Conservation (phyloP, 1,140 invertebrate species). For the Bradynema listronoti region DNA sequence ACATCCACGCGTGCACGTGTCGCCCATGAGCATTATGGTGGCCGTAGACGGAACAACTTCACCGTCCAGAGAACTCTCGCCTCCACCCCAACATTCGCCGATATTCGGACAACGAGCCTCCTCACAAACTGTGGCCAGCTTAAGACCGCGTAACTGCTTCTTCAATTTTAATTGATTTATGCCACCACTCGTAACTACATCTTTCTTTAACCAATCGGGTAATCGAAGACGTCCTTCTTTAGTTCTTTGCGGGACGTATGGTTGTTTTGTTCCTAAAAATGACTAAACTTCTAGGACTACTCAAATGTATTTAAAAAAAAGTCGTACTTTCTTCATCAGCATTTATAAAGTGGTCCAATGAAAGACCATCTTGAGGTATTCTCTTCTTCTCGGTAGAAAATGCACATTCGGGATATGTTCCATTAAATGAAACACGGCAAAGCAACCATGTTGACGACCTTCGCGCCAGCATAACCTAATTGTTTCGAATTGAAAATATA, state of each 20-base stretch:
- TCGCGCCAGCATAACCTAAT: too few relatives aligned
- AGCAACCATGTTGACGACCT: too few relatives aligned
- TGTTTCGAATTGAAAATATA: too few relatives aligned
- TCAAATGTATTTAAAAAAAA: not conserved
- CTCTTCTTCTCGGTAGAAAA: too few relatives aligned
- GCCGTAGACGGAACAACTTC: constrained; percentile 65
- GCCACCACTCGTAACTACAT: constrained; percentile 76
- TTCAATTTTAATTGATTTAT: constrained; percentile 73
- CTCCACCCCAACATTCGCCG: constrained; percentile 88
- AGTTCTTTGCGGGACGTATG: constrained; percentile 10
- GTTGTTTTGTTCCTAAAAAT: not conserved
- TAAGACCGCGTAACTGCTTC: constrained; percentile 75
- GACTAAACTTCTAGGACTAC: not conserved
- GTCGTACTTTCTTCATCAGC: not conserved
- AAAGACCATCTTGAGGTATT: constrained; percentile 19
- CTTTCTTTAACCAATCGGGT: constrained; percentile 91
- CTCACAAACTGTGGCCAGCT: constrained; percentile 93
- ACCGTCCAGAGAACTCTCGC: constrained; percentile 59
- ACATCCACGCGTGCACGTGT: constrained; percentile 60
- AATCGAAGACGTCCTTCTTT: constrained; percentile 62
- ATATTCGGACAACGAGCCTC: constrained; percentile 98
- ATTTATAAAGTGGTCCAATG: constrained; percentile 15
- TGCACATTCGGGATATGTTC: too few relatives aligned
- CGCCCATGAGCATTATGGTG: constrained; percentile 65
- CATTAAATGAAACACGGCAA: too few relatives aligned